These are phyloP conservation scores for Gastrophysa polygoni DNA, from an alignment of 2,888 invertebrate species.

Conservation along the genomic window DNA sequence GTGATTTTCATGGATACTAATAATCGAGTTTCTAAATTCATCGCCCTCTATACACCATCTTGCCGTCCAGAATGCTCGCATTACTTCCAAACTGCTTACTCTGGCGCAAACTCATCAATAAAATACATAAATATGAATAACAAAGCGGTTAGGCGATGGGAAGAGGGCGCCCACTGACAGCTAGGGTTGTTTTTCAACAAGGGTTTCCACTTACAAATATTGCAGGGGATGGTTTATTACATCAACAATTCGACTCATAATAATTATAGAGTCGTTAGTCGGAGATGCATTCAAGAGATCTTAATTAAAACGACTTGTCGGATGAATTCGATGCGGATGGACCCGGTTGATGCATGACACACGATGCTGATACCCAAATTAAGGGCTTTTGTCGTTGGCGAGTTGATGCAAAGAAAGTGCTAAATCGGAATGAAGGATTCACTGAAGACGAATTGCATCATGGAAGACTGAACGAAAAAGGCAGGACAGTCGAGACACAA, in stretches of 20 bases:
- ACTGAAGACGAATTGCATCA: neutral
- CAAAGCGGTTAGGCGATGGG: conserved; percentile 34
- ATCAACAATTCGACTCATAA: conserved; percentile 59
- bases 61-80: conserved; percentile 22
- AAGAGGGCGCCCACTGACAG: conserved; percentile 28
- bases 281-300: conserved; percentile 33
- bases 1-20: too few species aligned
- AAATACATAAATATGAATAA: conserved; percentile 43
- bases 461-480: too few species aligned
- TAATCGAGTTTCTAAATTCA: too few species aligned
- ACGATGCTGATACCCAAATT: neutral
- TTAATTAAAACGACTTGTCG: conserved; percentile 29
- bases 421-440: neutral
- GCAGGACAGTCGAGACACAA: too few species aligned
- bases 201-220: conserved; percentile 50
- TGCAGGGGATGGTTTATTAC: conserved; percentile 56
- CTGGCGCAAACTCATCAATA: conserved; percentile 34
- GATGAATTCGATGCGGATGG: conserved; percentile 11
- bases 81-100: conserved; percentile 38
- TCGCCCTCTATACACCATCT: neutral
- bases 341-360: neutral
- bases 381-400: neutral
- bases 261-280: conserved; percentile 57
- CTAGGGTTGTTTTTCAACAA: conserved; percentile 43
- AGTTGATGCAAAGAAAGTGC: neutral